Base-by-base conservation (phyloP, 2,888 invertebrate genomes). In the Serrognathus titanus region DNA sequence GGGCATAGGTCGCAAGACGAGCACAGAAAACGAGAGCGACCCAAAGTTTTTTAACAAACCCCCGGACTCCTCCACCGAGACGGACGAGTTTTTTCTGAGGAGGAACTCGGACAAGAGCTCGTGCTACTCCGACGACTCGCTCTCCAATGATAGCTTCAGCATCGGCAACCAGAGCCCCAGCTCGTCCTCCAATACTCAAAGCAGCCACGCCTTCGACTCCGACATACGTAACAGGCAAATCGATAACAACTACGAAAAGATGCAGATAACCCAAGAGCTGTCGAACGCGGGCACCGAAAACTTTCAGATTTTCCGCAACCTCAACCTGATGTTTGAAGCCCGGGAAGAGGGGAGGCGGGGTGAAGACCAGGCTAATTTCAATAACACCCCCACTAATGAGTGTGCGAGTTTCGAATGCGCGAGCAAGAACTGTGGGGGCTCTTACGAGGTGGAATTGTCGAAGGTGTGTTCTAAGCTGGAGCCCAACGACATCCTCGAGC, bases 401-500 rank as follows among this genome's bases (percentile, higher is more conserved):
- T 16, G 9, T 3, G 43, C 9, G 13, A 11, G 11, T 11, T 12
- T 40, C 40, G 6, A 11, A 2, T 9, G 16, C n/a, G n/a, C 13
- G 9, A 16, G 13, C 9, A 13, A 43, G 59, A 74, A 76, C 63
- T 74, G 73, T 59, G 75, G 72, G 41, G 78, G 80, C 40, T 76
- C 78, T 48, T 79, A 89, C 57, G 92, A 92, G 75, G 86, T 92
- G 0, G 87, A 89, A 16, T 74, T 93, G 20, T 90, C 91, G 0
- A 88, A 90, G 7, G 86, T 89, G 41, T 92, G 91, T 70, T 90
- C 90, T 1, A 86, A 89, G 68, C 76, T 92, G 47, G 90, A 91
- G 69, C 86, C 90, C 0, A 86, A 87, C 46, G 86, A 90, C 53
- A 92, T 94, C 59, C 82, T 94, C 9, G 89, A 89, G 63, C 80